Base-by-base conservation (phyloP, 2,113 vertebrate genomes). In the Electrona antarctica region DNA sequence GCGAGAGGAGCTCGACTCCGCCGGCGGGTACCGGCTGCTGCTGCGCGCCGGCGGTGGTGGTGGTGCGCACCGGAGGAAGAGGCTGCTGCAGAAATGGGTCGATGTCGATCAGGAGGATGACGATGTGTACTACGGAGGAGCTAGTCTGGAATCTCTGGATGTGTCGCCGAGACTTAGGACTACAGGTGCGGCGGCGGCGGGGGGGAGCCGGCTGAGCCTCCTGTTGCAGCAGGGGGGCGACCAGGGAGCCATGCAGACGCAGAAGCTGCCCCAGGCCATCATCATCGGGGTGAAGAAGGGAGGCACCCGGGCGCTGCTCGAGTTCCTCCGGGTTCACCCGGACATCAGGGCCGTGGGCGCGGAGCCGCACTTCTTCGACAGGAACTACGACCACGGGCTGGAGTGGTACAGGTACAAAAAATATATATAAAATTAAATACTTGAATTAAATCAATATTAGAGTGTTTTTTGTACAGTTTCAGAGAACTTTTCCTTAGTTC, bases 341-440 rank as follows among this genome's bases (percentile, higher is more conserved):
- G 96, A 98, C 85, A 93, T 97, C 69, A 91, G 96, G 75, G 97
- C 96, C 29, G 94, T 95, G n/a, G 97, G 97, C 33, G 94, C 96
- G 5, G 96, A 98, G 80, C 95, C 97, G 74, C 97, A 98, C 90
- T 98, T 98, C 91, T 99, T 97, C 89, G 96, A 98, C 89, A 93
- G 96, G 83, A 95, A 96, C 93, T 98, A 97, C 65, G 93, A 93
- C 55, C 94, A 94, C 83, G 97, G 97, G 9, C 94, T 98, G 80
- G 91, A 93, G 82, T 97, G 97, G 97, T 97, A 97, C 95, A 94
- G 95, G 94, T 95, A 21, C 21, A 64, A 82, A n/a, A n/a, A n/a
- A n/a, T n/a, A n/a, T n/a, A n/a, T 21, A 21, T 21, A 21, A 21
- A 1, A 21, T 21, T 21, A n/a, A 21, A 21, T 21, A 21, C 21